These are phyloP conservation scores for Zaprionus tsacasi DNA, from an alignment of 1,140 invertebrate genomes.

Conservation along the genomic window DNA sequence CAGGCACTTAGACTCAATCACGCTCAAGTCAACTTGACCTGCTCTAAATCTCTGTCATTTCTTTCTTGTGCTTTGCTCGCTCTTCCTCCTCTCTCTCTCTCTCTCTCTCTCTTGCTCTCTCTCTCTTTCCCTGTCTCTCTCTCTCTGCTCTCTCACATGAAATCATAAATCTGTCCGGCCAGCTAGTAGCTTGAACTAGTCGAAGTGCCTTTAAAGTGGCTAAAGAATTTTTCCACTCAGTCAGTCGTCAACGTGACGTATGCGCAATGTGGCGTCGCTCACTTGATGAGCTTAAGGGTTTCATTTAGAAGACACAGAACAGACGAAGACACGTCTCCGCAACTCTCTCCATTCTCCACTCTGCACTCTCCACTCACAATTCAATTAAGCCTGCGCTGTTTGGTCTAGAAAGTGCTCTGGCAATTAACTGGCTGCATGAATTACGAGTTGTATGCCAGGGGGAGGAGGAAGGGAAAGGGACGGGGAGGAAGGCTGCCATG, in stretches of 20 bases:
- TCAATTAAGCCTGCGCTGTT: conserved; percentile 37
- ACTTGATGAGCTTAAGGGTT: conserved; percentile 18
- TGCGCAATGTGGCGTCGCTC: conserved; percentile 39
- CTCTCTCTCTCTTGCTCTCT: neutral
- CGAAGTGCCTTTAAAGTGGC: neutral
- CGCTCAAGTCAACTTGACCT: conserved; percentile 12
- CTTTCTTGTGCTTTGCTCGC: neutral
- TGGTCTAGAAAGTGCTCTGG: conserved; percentile 15
- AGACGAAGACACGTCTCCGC: too few species aligned
- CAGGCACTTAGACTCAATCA: conserved; percentile 8
- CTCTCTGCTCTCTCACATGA: neutral
- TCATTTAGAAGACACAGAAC: conserved; percentile 43
- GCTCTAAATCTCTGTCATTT: conserved; percentile 31
- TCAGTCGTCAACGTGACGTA: conserved; percentile 48
- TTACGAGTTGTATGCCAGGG: conserved; percentile 30
- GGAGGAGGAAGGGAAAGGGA: too few species aligned
- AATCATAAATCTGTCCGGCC: conserved; percentile 33
- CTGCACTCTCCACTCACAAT: conserved; percentile 10
- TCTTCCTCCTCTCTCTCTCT: neutral
- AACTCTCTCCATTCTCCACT: too few species aligned
- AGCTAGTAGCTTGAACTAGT: conserved; percentile 9
- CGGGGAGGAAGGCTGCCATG: too few species aligned
- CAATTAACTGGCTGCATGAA: conserved; percentile 42
- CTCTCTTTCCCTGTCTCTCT: neutral
- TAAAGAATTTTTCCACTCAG: conserved; percentile 19